Evolutionary conservation across 1,140 invertebrate genomes (phyloP).

Genomic region (Anadara kagoshimensis): DNA sequence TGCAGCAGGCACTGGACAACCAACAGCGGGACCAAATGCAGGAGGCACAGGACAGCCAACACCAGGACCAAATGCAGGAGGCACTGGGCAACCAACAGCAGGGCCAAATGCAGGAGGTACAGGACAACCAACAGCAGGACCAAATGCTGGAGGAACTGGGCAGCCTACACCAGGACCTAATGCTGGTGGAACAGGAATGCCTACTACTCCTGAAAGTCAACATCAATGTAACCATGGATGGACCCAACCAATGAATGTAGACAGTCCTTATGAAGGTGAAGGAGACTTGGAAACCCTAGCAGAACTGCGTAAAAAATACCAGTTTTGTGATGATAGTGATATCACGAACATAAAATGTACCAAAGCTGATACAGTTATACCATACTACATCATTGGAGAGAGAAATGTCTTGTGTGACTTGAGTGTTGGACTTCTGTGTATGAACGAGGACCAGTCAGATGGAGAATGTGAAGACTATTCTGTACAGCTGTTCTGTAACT

Average conservation of each 20-base stretch:
- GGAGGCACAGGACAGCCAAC: constrained; percentile 13
- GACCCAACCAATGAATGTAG: constrained; percentile 52
- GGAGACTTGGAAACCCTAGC: constrained; percentile 57
- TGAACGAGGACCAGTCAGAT: constrained; percentile 44
- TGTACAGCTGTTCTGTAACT: constrained; percentile 71
- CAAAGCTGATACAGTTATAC: constrained; percentile 34
- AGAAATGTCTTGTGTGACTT: constrained; percentile 50
- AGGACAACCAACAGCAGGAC: constrained; percentile 20
- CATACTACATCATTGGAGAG: constrained; percentile 42
- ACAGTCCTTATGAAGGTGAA: constrained; percentile 33
- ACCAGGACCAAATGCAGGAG: constrained; percentile 5
- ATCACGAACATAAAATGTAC: constrained; percentile 48
- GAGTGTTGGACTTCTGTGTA: constrained; percentile 47
- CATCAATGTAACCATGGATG: constrained; percentile 54
- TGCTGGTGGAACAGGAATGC: not conserved
- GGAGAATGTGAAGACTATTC: constrained; percentile 65
- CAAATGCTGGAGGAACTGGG: not conserved
- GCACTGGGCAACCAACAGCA: constrained; percentile 20
- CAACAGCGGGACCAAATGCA: constrained; percentile 23
- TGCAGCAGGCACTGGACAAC: not conserved
- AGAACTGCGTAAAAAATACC: constrained; percentile 49
- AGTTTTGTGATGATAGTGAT: constrained; percentile 48
- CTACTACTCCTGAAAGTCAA: constrained; percentile 18
- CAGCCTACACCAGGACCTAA: constrained; percentile 19
- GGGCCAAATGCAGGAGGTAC: not conserved